Percentiles rank a stretch among this genome's conserved stretches.
Conservation (phyloP, 2,888 invertebrate genomes). For the Saturnia japonica region DNA sequence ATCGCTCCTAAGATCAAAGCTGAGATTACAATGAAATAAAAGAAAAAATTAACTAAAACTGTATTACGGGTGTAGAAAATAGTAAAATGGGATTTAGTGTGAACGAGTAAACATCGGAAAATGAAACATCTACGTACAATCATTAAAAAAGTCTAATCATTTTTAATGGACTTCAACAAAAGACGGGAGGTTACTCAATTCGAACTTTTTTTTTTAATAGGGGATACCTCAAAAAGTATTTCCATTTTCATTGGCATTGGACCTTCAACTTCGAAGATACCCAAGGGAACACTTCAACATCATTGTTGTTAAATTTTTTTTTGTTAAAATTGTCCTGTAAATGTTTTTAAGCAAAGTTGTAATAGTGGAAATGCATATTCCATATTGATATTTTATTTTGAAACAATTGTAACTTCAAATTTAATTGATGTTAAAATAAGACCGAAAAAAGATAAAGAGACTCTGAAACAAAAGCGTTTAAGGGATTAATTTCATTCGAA, state of each 20-base stretch:
- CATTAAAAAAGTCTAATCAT: too few relatives aligned
- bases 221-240: too few relatives aligned
- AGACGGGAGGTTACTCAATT: too few relatives aligned
- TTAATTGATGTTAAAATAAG: neutral
- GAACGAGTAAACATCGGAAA: neutral
- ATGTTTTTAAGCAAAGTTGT: neutral
- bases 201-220: too few relatives aligned
- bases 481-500: neutral
- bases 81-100: constrained; percentile 28
- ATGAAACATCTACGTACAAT: too few relatives aligned
- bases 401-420: neutral
- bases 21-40: constrained; percentile 72
- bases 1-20: constrained; percentile 64
- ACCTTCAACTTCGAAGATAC: too few relatives aligned
- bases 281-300: too few relatives aligned
- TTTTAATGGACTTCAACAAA: too few relatives aligned
- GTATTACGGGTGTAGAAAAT: constrained; percentile 43
- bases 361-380: neutral
- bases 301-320: too few relatives aligned
- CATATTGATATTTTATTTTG: neutral
- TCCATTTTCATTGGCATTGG: too few relatives aligned
- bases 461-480: neutral
- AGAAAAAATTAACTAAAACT: constrained; percentile 36
- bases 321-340: too few relatives aligned
- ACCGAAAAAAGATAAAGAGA: neutral